Percentiles rank a stretch among this genome's conserved stretches.
Conservation (phyloP, 2,797 vertebrate genomes). For the Psittacula derbiana region DNA sequence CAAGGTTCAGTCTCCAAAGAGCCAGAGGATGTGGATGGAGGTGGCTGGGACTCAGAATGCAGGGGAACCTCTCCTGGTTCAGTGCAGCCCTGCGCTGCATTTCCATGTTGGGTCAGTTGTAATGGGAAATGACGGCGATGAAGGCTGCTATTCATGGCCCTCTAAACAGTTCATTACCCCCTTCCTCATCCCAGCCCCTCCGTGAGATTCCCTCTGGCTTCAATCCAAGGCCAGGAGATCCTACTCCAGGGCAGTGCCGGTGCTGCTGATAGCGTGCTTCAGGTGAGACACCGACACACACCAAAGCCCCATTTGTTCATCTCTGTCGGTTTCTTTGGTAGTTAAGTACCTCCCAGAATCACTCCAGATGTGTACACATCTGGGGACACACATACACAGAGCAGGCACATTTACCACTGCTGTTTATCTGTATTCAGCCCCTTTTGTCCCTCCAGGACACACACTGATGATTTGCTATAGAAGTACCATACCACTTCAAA, state of each 20-base stretch:
- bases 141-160: conserved; percentile 80
- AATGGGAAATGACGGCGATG: conserved; percentile 81
- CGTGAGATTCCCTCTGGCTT: conserved; percentile 77
- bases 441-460: neutral
- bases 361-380: neutral
- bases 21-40: conserved; percentile 21
- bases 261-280: accelerated
- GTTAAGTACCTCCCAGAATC: neutral
- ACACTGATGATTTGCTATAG: neutral
- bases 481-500: neutral
- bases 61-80: neutral
- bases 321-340: neutral
- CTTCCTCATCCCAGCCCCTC: conserved; percentile 1
- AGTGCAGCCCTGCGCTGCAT: neutral
- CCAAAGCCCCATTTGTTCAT: neutral
- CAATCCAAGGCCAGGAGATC: conserved; percentile 73
- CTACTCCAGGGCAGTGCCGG: neutral
- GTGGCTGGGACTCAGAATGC: neutral
- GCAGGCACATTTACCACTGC: neutral
- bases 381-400: neutral
- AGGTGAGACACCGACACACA: neutral
- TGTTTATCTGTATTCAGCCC: neutral
- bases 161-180: conserved; percentile 64
- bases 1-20: neutral
- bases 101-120: conserved; percentile 63